Evolutionary conservation across 53 echinoderm and acorn worm species (phyloP).

Genomic region (Echinarachnius parma): DNA sequence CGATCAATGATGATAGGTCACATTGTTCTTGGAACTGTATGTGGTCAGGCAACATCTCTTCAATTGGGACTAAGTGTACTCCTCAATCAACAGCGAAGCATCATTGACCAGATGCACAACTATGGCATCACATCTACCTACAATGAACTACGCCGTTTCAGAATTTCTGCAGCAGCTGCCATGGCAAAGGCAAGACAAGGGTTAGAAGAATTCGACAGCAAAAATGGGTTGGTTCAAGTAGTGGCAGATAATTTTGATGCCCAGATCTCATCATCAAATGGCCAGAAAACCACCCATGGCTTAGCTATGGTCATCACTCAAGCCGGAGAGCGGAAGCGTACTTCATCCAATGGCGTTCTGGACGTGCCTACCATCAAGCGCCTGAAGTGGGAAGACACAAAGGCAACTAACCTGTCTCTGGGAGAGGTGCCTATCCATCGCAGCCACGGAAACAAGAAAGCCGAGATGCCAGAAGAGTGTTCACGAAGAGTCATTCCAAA

Average conservation of each 20-base stretch:
- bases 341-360: background rate
- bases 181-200: slow-evolving; percentile 5
- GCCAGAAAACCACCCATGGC: slow-evolving; percentile 5
- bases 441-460: slow-evolving; percentile 17
- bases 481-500: slow-evolving; percentile 3
- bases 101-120: slow-evolving; percentile 16
- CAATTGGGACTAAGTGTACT: slow-evolving; percentile 2
- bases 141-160: slow-evolving; percentile 19
- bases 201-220: slow-evolving; percentile 4
- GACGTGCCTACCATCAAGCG: slow-evolving; percentile 11
- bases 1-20: slow-evolving; percentile 17
- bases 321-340: background rate
- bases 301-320: slow-evolving; percentile 1
- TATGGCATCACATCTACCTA: slow-evolving; percentile 15
- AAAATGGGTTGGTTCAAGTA: background rate
- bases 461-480: slow-evolving; percentile 17
- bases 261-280: slow-evolving; percentile 12
- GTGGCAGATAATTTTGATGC: slow-evolving; percentile 27
- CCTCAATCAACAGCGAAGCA: background rate
- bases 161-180: slow-evolving; percentile 11
- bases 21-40: background rate
- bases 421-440: slow-evolving; percentile 20
- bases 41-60: slow-evolving; percentile 5
- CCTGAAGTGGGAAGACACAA: slow-evolving; percentile 21
- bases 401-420: background rate